Base-by-base conservation (phyloP, 2,113 vertebrate species). In the Ascaphus truei region DNA sequence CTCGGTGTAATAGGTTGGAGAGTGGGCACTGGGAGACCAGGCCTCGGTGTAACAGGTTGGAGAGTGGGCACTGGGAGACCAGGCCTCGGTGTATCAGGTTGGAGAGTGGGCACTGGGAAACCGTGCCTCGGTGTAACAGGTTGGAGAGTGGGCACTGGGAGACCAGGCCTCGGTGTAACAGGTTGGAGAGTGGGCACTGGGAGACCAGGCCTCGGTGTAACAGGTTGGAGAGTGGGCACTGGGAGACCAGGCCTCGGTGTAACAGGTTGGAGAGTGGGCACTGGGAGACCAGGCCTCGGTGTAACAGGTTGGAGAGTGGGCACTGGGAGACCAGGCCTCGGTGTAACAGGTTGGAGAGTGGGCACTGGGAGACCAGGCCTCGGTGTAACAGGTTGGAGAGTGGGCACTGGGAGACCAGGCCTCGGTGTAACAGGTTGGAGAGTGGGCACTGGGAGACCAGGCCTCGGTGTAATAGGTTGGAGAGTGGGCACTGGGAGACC, bases 71-170 rank as follows among this genome's bases (percentile, higher is more conserved):
- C 33, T 31, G 33, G 30, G 53, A 59, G 20, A n/a, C n/a, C n/a
- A n/a, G n/a, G 16, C 31, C 36, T 62, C 56, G 47, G 55, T 45
- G 27, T 30, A 62, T 39, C 45, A 62, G 58, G 57, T 62, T 72
- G 22, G 20, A 37, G 22, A 43, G 27, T 59, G 33, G 27, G 43
- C 20, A 22, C 33, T 31, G 33, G 30, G 53, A 59, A 15, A 25
- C 25, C 10, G 31, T 9, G 16, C 31, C 36, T 62, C 56, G 47
- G 55, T 45, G 27, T 30, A 62, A 52, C 45, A 62, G 58, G 57
- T 62, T 72, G 22, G 20, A 37, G 22, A 43, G 27, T 59, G 33
- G 27, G 43, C 20, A 22, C 33, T 31, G 33, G 30, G 53, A 59
- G 20, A n/a, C n/a, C n/a, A n/a, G n/a, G 16, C 31, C 36, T 62